phyloP scores from a whole-genome alignment of 2,797 vertebrate species.

The Sandelia bainsii region DNA sequence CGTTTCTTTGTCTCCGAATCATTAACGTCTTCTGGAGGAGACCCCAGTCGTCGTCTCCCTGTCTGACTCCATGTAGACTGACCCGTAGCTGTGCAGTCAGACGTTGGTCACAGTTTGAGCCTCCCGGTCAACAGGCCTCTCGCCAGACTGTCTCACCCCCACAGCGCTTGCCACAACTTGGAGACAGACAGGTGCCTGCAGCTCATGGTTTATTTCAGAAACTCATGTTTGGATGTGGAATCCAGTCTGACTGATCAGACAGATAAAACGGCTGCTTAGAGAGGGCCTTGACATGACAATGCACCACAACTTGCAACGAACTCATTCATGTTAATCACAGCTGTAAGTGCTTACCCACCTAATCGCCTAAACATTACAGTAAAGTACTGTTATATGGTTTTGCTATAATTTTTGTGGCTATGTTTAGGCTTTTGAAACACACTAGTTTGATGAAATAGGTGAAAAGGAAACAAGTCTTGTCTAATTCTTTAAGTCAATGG shows the following conservation, averaged over 20 bases:
- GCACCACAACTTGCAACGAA: slow-evolving; percentile 19
- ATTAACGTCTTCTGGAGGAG: slow-evolving; percentile 58
- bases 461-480: neutral
- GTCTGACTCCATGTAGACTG: slow-evolving; percentile 68
- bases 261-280: slow-evolving; percentile 8
- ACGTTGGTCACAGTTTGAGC: slow-evolving; percentile 63
- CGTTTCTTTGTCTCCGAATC: slow-evolving; percentile 55
- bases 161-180: slow-evolving; percentile 21
- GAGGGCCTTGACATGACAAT: neutral
- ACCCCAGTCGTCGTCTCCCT: slow-evolving; percentile 29
- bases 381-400: no score
- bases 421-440: no score
- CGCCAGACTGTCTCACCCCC: slow-evolving; percentile 70
- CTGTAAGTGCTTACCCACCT: no score
- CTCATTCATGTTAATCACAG: neutral
- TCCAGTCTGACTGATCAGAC: neutral
- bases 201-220: slow-evolving; percentile 2
- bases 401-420: no score
- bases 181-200: slow-evolving; percentile 59
- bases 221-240: neutral
- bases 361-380: no score
- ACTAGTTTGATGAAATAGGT: no score
- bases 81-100: slow-evolving; percentile 77
- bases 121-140: slow-evolving; percentile 75
- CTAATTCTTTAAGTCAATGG: no score